A percentile compares a stretch with the other conserved stretches of the same genome.
Evolutionary conservation across 2,888 invertebrate species (phyloP).

Genomic region (Sinohyriopsis cumingii): DNA sequence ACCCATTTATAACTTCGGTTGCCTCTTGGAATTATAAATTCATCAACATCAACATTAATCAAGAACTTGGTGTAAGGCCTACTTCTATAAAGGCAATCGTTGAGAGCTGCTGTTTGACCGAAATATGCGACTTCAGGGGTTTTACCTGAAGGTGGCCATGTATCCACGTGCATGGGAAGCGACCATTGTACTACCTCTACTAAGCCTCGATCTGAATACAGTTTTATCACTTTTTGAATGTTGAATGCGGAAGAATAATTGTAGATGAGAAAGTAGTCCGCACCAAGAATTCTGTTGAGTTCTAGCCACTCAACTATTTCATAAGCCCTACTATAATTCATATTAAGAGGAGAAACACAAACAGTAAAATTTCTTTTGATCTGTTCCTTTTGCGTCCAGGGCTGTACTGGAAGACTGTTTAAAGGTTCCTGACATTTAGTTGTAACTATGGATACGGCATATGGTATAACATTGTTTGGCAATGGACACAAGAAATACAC

Average conservation of each 20-base stretch:
- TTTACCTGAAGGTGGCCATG: constrained; percentile 25
- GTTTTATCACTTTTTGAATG: constrained; percentile 47
- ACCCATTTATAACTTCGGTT: constrained; percentile 40
- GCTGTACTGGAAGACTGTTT: too few relatives aligned
- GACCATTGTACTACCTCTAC: constrained; percentile 63
- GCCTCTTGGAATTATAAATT: constrained; percentile 64
- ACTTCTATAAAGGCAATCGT: constrained; percentile 59
- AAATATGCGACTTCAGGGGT: constrained; percentile 62
- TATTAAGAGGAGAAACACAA: constrained; percentile 56
- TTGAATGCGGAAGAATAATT: constrained; percentile 54
- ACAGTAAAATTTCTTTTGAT: constrained; percentile 44
- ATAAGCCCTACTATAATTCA: constrained; percentile 50
- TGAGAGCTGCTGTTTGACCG: constrained; percentile 65
- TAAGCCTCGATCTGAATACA: constrained; percentile 47
- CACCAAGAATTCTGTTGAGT: constrained; percentile 64
- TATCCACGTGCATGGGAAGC: constrained; percentile 53
- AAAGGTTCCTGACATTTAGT: too few relatives aligned
- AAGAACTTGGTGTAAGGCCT: constrained; percentile 50
- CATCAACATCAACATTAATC: constrained; percentile 67
- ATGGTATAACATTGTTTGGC: neutral
- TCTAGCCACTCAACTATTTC: constrained; percentile 68
- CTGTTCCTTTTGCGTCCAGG: too few relatives aligned
- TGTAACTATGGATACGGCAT: neutral
- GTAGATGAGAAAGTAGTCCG: constrained; percentile 63
- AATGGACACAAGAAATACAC: constrained; percentile 4